phyloP scores from a whole-genome alignment of 2,113 vertebrate genomes.

The Chlamydotis undulata region DNA sequence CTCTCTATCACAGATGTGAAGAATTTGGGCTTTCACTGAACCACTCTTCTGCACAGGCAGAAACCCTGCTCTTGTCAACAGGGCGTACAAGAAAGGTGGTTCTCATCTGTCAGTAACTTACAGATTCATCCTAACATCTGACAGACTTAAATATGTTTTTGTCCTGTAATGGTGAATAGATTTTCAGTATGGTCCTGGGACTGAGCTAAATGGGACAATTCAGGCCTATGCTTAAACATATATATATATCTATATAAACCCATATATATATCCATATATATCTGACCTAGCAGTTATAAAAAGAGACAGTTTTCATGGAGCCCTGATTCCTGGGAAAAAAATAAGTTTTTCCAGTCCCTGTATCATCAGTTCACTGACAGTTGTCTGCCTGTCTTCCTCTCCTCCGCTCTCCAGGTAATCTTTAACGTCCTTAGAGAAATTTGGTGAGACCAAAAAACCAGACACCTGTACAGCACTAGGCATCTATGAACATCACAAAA shows the following conservation, averaged over 20 bases:
- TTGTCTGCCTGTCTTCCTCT: background rate
- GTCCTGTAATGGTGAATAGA: background rate
- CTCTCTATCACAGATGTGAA: background rate
- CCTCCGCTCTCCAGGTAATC: background rate
- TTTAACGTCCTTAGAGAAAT: background rate
- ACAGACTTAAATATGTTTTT: background rate
- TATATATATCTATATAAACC: background rate
- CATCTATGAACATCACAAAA: background rate
- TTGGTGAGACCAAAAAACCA: background rate
- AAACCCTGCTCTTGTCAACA: background rate
- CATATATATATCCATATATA: background rate
- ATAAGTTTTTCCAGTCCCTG: background rate
- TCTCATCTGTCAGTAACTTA: background rate
- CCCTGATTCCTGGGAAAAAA: background rate
- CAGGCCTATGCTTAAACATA: background rate
- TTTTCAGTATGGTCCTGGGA: background rate
- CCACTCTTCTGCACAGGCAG: background rate
- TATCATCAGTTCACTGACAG: background rate
- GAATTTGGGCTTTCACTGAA: background rate
- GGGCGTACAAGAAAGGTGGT: background rate
- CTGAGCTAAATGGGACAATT: background rate
- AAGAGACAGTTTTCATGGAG: background rate
- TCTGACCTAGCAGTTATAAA: background rate
- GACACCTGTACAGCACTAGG: background rate
- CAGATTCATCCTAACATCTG: background rate